Percentiles rank a stretch among this genome's conserved stretches.
Evolutionary conservation across 2,797 vertebrate genomes (phyloP).

Genomic region (Pachyuromys duprasi): DNA sequence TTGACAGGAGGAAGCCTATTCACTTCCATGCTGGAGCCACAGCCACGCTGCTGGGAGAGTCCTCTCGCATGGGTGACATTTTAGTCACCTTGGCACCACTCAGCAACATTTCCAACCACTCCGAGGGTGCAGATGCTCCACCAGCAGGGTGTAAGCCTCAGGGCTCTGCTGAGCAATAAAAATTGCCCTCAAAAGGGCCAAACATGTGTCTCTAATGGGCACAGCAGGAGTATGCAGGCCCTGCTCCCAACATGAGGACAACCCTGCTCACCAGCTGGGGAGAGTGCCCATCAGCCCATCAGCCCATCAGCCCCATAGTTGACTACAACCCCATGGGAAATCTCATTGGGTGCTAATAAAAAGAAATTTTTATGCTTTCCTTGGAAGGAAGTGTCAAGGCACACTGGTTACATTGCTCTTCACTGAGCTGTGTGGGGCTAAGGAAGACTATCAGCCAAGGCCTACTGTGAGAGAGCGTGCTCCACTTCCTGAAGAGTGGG

Average conservation of each 20-base stretch:
- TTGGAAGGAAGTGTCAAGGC: neutral
- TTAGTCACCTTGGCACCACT: neutral
- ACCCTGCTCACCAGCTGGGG: neutral
- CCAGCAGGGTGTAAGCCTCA: neutral
- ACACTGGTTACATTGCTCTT: rapidly evolving
- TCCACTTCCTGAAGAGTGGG: neutral
- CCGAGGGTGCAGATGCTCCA: neutral
- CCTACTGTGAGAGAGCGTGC: neutral
- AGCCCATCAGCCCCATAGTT: no score
- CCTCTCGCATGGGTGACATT: neutral
- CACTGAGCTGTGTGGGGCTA: rapidly evolving
- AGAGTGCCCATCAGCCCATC: neutral
- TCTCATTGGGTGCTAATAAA: neutral
- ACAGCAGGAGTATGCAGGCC: neutral
- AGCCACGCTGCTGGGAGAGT: neutral
- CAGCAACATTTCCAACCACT: neutral
- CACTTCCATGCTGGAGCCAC: neutral
- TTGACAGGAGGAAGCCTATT: neutral
- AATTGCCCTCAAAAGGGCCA: neutral
- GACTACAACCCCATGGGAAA: neutral
- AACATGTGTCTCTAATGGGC: neutral
- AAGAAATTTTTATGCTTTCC: neutral
- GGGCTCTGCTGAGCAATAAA: neutral
- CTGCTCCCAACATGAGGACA: neutral
- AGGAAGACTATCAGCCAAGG: neutral